phyloP scores from a whole-genome alignment of 1,140 invertebrate species.

The Microvelia longipes region DNA sequence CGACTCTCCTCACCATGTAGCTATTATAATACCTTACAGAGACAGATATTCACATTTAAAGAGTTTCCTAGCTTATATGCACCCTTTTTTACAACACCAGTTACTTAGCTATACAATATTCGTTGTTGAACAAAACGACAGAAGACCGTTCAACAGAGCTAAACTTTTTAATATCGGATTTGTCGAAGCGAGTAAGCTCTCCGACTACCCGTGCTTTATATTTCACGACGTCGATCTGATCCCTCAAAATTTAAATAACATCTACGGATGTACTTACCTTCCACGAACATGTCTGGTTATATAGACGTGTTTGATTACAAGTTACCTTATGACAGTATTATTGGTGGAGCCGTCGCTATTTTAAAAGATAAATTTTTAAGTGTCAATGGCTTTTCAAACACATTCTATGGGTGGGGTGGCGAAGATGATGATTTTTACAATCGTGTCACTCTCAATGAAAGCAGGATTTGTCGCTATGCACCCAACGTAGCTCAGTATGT shows the following conservation, averaged over 20 bases:
- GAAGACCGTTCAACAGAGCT: slow-evolving; percentile 74
- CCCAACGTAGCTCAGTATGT: slow-evolving; percentile 55
- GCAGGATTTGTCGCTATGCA: slow-evolving; percentile 50
- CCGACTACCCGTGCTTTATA: slow-evolving; percentile 69
- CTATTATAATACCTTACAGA: slow-evolving; percentile 77
- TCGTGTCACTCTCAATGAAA: slow-evolving; percentile 35
- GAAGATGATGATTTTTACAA: slow-evolving; percentile 67
- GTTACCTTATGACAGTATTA: slow-evolving; percentile 53
- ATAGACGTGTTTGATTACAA: slow-evolving; percentile 76
- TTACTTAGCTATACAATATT: slow-evolving; percentile 75
- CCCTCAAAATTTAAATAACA: slow-evolving; percentile 72
- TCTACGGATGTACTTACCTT: slow-evolving; percentile 74
- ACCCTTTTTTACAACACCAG: slow-evolving; percentile 75
- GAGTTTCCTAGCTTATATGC: slow-evolving; percentile 72
- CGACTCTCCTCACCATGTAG: slow-evolving; percentile 56
- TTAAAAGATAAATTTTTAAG: slow-evolving; percentile 49
- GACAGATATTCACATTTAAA: slow-evolving; percentile 64
- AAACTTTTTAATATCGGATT: slow-evolving; percentile 89
- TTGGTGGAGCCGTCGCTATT: slow-evolving; percentile 63
- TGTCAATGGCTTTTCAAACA: slow-evolving; percentile 86
- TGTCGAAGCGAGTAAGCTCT: slow-evolving; percentile 47
- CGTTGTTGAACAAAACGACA: slow-evolving; percentile 71
- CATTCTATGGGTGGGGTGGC: slow-evolving; percentile 74
- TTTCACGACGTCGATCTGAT: slow-evolving; percentile 92
- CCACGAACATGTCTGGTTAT: slow-evolving; percentile 83